phyloP scores from a whole-genome alignment of 64 coral and sea anemone genomes.

The Porites australiensis region DNA sequence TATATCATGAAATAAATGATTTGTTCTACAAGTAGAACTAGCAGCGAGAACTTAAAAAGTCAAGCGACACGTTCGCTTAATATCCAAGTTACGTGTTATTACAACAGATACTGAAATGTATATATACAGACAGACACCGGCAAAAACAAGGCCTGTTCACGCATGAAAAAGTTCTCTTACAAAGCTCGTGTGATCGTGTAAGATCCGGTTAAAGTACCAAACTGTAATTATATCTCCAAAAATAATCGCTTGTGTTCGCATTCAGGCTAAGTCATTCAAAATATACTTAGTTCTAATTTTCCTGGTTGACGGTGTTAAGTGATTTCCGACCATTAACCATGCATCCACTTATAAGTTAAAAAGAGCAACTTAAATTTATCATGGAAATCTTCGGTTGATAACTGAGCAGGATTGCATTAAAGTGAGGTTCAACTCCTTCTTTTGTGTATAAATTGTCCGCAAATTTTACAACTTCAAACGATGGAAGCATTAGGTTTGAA shows the following conservation, averaged over 20 bases:
- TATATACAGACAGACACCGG: not conserved
- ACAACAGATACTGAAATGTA: constrained; percentile 11
- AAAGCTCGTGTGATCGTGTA: not conserved
- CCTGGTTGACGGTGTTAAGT: not conserved
- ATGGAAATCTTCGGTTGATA: not conserved
- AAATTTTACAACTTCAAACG: not conserved
- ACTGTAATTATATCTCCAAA: not conserved
- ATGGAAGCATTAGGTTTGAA: not conserved
- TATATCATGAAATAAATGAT: not conserved
- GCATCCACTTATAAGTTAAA: constrained; percentile 27
- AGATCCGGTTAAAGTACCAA: not conserved
- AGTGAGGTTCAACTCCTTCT: not conserved
- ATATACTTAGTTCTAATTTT: constrained; percentile 7
- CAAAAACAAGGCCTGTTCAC: not conserved
- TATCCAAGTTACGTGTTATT: constrained; percentile 23
- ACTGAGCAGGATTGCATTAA: not conserved
- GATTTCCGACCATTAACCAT: constrained; percentile 12
- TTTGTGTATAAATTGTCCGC: not conserved
- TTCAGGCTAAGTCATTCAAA: not conserved
- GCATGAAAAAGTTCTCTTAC: not conserved
- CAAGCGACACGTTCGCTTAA: not conserved
- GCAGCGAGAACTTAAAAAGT: not conserved
- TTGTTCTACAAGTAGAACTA: not conserved
- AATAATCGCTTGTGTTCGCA: not conserved
- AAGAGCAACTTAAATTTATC: constrained; percentile 14